phyloP scores from a whole-genome alignment of 2,797 vertebrate species.

The Urocyon cinereoargenteus region DNA sequence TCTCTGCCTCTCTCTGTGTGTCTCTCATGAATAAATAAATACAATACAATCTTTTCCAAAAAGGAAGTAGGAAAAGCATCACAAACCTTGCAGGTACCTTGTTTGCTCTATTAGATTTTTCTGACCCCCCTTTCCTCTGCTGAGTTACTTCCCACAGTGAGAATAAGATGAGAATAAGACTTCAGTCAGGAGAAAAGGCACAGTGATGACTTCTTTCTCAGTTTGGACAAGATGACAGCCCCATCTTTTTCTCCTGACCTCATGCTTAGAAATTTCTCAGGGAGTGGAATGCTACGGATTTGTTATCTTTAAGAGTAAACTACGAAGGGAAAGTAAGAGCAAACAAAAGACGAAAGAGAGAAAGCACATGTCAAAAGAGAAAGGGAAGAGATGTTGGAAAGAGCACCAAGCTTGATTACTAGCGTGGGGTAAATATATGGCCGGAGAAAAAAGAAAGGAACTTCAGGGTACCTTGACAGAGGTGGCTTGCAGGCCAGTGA shows the following conservation, averaged over 20 bases:
- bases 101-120: background rate
- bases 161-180: background rate
- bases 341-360: background rate
- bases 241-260: background rate
- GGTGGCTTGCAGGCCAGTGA: background rate
- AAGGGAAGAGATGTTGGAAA: background rate
- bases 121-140: background rate
- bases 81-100: background rate
- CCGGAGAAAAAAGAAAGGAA: background rate
- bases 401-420: background rate
- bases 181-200: background rate
- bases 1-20: no score
- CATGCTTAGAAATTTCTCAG: background rate
- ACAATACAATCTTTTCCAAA: no score
- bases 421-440: background rate
- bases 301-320: background rate
- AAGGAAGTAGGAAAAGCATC: background rate
- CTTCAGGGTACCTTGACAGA: background rate
- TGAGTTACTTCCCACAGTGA: background rate
- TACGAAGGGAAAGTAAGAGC: background rate
- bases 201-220: background rate
- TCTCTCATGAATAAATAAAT: no score
- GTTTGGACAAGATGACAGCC: background rate
- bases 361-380: background rate
- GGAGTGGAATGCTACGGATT: background rate